Conservation (phyloP, 2,888 invertebrate genomes). For the Bembecia ichneumoniformis region DNA sequence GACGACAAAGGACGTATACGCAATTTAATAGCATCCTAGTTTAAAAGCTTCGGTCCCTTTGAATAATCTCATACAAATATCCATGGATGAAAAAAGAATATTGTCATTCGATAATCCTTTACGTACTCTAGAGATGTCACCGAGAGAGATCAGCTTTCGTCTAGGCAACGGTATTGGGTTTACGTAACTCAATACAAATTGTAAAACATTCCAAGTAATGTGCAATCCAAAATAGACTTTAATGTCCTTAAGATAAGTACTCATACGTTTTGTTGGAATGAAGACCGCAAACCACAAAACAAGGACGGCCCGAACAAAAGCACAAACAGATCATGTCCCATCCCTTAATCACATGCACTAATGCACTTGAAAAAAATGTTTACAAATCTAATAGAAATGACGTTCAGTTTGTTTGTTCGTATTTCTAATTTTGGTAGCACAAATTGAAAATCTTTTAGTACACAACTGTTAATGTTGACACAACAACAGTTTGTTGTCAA, state of each 20-base stretch:
- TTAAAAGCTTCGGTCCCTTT: constrained; percentile 51
- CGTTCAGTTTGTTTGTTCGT: constrained; percentile 40
- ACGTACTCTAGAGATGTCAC: constrained; percentile 66
- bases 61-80: constrained; percentile 42
- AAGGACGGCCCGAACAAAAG: constrained; percentile 56
- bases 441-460: constrained; percentile 46
- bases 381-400: constrained; percentile 43
- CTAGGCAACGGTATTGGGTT: constrained; percentile 63
- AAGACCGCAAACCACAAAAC: constrained; percentile 62
- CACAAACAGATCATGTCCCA: constrained; percentile 62
- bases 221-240: constrained; percentile 2
- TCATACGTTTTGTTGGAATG: constrained; percentile 13
- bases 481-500: constrained; percentile 42
- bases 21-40: constrained; percentile 69
- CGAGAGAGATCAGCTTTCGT: constrained; percentile 66
- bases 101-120: constrained; percentile 72
- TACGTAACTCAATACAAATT: constrained; percentile 67
- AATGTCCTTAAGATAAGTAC: constrained; percentile 5
- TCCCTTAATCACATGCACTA: constrained; percentile 72
- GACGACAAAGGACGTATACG: constrained; percentile 61
- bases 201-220: constrained; percentile 19
- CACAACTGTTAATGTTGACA: constrained; percentile 38
- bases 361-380: constrained; percentile 62
- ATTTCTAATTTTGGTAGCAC: constrained; percentile 43
- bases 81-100: constrained; percentile 50